These are phyloP conservation scores for Sarcoramphus papa DNA, from an alignment of 2,797 vertebrate genomes.

Conservation along the genomic window DNA sequence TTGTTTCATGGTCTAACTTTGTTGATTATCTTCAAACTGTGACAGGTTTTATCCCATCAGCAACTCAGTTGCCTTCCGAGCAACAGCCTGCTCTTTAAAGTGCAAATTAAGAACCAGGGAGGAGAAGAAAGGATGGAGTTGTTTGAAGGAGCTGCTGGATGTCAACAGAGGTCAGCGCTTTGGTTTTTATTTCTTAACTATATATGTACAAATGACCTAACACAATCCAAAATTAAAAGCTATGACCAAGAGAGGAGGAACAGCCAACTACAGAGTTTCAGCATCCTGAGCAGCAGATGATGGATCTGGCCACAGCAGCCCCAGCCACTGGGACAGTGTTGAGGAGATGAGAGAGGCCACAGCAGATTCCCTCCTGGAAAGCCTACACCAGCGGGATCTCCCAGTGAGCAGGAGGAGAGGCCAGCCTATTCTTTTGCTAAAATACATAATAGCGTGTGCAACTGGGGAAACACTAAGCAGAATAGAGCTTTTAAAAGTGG, in stretches of 20 bases:
- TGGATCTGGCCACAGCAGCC: neutral
- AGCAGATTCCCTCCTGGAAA: neutral
- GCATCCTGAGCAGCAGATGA: neutral
- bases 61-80: neutral
- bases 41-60: constrained; percentile 50
- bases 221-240: neutral
- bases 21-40: constrained; percentile 54
- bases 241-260: neutral
- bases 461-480: neutral
- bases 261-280: neutral
- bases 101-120: constrained; percentile 21
- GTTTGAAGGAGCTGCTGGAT: constrained; percentile 23
- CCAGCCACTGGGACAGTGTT: neutral
- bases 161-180: neutral
- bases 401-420: neutral
- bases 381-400: neutral
- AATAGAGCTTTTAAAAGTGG: neutral
- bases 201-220: neutral
- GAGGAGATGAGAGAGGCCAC: neutral
- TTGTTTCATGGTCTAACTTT: constrained; percentile 44
- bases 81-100: constrained; percentile 32
- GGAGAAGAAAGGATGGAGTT: neutral
- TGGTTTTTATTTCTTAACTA: neutral
- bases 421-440: neutral
- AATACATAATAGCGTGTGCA: neutral